Percentiles rank a stretch among this genome's conserved stretches.
Conservation (phyloP, 2,113 vertebrate species). For the Syngnathus floridae region DNA sequence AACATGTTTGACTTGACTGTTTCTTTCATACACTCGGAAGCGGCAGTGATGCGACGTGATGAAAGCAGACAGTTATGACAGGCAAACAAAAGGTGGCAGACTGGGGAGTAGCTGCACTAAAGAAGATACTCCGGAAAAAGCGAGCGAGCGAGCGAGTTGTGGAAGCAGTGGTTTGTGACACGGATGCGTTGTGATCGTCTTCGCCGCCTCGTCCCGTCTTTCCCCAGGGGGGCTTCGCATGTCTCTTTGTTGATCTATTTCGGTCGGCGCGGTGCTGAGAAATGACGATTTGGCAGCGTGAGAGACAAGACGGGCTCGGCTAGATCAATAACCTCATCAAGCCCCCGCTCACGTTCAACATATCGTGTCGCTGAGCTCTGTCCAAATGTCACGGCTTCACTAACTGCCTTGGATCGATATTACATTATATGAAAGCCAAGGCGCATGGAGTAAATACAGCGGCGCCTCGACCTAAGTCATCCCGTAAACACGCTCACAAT, state of each 20-base stretch:
- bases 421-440: not conserved
- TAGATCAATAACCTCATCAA: constrained; percentile 10
- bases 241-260: constrained; percentile 37
- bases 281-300: constrained; percentile 1
- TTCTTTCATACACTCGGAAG: not conserved
- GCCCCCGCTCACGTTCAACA: not conserved
- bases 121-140: not conserved
- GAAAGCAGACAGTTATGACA: constrained; percentile 22
- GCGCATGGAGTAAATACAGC: not conserved
- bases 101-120: constrained; percentile 2
- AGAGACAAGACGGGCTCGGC: not conserved
- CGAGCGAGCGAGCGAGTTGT: not conserved
- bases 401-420: not conserved
- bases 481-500: too few relatives aligned
- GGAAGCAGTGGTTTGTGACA: constrained; percentile 25
- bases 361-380: not conserved
- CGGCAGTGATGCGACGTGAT: not conserved
- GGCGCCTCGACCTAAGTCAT: not conserved
- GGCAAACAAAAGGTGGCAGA: constrained; percentile 22
- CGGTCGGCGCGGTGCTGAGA: constrained; percentile 15
- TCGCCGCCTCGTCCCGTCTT: constrained; percentile 22
- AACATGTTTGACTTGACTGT: constrained; percentile 1
- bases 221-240: constrained; percentile 24
- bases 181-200: constrained; percentile 41
- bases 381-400: not conserved